Evolutionary conservation across 1,140 invertebrate genomes (phyloP).

Genomic region (Ganaspis sp.): DNA sequence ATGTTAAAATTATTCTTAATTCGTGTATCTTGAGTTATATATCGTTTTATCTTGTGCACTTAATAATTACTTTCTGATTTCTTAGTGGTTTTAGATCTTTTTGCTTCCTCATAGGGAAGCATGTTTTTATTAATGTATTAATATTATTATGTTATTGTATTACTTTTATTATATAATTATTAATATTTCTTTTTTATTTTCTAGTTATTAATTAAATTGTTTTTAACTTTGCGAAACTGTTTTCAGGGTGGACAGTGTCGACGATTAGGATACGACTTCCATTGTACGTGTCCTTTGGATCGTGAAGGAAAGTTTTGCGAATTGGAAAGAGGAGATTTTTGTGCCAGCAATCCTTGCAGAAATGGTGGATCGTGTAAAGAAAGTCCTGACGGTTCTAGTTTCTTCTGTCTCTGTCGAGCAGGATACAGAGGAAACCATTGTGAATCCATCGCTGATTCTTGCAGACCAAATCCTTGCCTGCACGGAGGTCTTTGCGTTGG

Average conservation of each 20-base stretch:
- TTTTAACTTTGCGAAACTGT: not conserved
- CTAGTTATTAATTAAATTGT: not conserved
- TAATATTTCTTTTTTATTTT: too few species aligned
- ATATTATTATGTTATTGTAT: too few species aligned
- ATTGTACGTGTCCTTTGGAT: slow-evolving; percentile 86
- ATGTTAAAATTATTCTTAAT: too few species aligned
- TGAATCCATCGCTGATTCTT: slow-evolving; percentile 90
- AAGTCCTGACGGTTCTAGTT: slow-evolving; percentile 88
- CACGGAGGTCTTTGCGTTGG: slow-evolving; percentile 90
- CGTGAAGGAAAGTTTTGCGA: slow-evolving; percentile 91
- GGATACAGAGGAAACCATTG: slow-evolving; percentile 93
- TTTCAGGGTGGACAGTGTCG: slow-evolving; percentile 86
- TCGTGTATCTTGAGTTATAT: not conserved
- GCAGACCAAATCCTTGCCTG: slow-evolving; percentile 92
- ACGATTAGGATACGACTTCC: slow-evolving; percentile 87
- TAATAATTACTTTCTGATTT: too few species aligned
- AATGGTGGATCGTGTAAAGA: slow-evolving; percentile 94
- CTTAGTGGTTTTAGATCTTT: too few species aligned
- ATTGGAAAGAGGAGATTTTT: slow-evolving; percentile 87
- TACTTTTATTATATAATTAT: too few species aligned
- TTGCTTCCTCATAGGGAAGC: too few species aligned
- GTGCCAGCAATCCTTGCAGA: slow-evolving; percentile 88
- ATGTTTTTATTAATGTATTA: too few species aligned
- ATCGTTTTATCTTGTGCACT: too few species aligned
- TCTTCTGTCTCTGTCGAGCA: slow-evolving; percentile 92